Conservation (phyloP, 2,888 invertebrate genomes). For the Yponomeuta sedellus region DNA sequence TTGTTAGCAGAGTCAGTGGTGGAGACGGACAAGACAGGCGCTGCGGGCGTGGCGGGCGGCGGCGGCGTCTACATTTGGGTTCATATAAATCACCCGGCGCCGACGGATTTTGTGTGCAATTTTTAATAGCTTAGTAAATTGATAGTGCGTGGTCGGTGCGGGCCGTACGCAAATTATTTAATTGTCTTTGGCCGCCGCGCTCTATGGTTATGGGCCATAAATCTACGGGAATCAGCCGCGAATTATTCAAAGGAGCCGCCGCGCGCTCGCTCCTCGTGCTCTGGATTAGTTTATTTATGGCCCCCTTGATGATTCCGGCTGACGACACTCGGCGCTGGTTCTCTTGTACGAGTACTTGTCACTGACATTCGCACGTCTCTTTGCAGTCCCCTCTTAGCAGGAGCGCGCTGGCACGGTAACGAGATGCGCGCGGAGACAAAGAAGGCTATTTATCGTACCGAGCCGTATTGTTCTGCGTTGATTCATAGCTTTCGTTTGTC, state of each 20-base stretch:
- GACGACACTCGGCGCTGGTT: not conserved
- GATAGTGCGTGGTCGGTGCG: conserved; percentile 1
- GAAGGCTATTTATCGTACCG: conserved; percentile 12
- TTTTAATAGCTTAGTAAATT: conserved; percentile 6
- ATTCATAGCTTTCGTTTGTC: conserved; percentile 60
- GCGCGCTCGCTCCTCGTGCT: conserved; percentile 13
- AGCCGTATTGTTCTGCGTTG: conserved; percentile 37
- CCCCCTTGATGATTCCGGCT: not conserved
- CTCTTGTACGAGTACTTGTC: not conserved
- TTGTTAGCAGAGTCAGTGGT: conserved; percentile 31
- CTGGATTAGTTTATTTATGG: conserved; percentile 5
- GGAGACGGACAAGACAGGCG: not conserved
- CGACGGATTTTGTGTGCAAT: conserved; percentile 5
- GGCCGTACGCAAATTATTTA: conserved; percentile 68
- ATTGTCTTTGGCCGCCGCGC: conserved; percentile 49
- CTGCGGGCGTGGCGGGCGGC: not conserved
- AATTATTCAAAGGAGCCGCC: conserved; percentile 69
- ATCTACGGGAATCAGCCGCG: conserved; percentile 62
- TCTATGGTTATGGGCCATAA: conserved; percentile 68
- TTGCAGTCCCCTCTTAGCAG: not conserved
- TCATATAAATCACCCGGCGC: not conserved
- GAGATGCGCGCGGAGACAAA: conserved; percentile 11
- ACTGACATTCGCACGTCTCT: not conserved
- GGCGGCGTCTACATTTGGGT: not conserved
- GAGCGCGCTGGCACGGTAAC: not conserved